A percentile compares a stretch with the other conserved stretches of the same genome.
Conservation (phyloP, 1,140 invertebrate genomes). For the Agraylea sexmaculata region DNA sequence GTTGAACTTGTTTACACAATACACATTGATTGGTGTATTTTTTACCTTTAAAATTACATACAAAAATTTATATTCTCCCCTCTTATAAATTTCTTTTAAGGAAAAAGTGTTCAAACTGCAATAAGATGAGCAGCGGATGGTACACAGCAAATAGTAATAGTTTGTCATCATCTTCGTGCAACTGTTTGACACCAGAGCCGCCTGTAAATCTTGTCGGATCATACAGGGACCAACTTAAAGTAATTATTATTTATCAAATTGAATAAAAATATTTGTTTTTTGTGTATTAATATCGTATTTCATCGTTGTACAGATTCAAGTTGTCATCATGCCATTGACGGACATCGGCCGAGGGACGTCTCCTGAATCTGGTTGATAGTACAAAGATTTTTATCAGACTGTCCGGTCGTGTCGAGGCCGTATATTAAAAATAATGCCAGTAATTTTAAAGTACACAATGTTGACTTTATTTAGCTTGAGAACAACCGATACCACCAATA, state of each 20-base stretch:
- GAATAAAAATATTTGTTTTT: background rate
- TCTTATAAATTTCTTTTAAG: too few relatives aligned
- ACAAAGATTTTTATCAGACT: background rate
- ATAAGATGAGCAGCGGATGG: slow-evolving; percentile 7
- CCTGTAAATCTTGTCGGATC: slow-evolving; percentile 31
- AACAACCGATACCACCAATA: too few relatives aligned
- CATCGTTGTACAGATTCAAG: slow-evolving; percentile 32
- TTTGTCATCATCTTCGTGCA: slow-evolving; percentile 20
- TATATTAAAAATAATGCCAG: slow-evolving; percentile 3
- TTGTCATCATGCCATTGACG: slow-evolving; percentile 34
- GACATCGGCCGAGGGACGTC: slow-evolving; percentile 30
- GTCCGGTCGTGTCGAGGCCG: background rate
- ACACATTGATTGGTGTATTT: too few relatives aligned
- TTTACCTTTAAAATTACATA: too few relatives aligned
- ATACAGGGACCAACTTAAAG: slow-evolving; percentile 32
- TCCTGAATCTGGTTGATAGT: slow-evolving; percentile 18
- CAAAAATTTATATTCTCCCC: too few relatives aligned
- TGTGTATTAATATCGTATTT: slow-evolving; percentile 7
- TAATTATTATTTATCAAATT: slow-evolving; percentile 21
- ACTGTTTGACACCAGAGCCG: slow-evolving; percentile 24
- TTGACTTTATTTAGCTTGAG: too few relatives aligned
- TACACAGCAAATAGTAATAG: background rate
- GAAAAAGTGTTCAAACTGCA: slow-evolving; percentile 11
- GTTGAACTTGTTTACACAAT: too few relatives aligned
- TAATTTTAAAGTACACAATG: slow-evolving; percentile 2